These are phyloP conservation scores for Theropithecus gelada DNA, from an alignment of 2,113 vertebrate genomes.

Conservation along the genomic window DNA sequence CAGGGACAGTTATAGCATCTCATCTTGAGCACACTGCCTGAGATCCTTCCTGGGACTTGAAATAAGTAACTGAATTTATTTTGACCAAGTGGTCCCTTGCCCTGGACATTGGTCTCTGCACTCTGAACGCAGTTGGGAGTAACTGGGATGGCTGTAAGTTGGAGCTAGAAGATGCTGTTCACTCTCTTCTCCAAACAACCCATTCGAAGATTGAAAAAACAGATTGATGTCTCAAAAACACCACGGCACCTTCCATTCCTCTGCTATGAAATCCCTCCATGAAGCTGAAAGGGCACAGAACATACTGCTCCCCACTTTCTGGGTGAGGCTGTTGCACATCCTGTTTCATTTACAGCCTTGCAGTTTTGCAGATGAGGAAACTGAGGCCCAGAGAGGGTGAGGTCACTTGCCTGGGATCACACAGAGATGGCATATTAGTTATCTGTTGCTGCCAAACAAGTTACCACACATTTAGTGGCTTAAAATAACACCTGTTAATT, in stretches of 20 bases:
- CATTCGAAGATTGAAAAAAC: neutral
- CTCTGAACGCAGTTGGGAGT: neutral
- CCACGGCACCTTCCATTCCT: neutral
- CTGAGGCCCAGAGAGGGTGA: too few species aligned
- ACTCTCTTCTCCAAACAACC: neutral
- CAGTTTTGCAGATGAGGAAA: neutral
- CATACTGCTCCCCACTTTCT: too few species aligned
- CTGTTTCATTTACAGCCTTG: neutral
- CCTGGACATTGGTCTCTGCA: neutral
- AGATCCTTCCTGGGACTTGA: neutral
- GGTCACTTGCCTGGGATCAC: neutral
- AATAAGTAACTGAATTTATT: neutral
- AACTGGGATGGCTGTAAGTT: neutral
- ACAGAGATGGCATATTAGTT: fast-evolving
- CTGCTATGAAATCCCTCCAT: neutral
- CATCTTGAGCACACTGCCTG: neutral
- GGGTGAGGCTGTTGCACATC: neutral
- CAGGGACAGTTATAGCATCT: neutral
- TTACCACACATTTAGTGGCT: neutral
- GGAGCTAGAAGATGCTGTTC: neutral
- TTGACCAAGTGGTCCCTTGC: neutral
- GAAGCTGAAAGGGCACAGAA: neutral
- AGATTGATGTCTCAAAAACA: neutral
- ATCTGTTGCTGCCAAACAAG: neutral
- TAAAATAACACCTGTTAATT: neutral